Evolutionary conservation across 2,797 vertebrate species (phyloP), one percentile per base, ranked within the genome.

Genomic region (Masticophis lateralis): DNA sequence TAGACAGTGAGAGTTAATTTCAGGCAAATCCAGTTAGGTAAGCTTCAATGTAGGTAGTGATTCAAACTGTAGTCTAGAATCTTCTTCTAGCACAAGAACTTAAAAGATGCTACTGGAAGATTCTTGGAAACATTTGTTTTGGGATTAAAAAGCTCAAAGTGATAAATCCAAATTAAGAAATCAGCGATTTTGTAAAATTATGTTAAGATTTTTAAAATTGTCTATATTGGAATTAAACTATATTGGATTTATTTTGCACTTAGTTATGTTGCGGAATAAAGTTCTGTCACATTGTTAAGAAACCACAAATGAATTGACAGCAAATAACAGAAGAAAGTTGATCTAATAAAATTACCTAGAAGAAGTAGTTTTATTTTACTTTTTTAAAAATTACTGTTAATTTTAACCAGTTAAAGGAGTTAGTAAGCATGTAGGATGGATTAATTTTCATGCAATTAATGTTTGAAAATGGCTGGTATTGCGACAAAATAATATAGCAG

Each of bases 91-190:
- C 90, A 92, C 88, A 69, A 94, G 86, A 94, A 74, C 57, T 90
- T 55, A 86, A 90, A 93, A 53, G 16, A 1, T 55, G 86, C 55
- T 93, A 93, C 94, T 92, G 96, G 95, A 96, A 95, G 91, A 96
- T 96, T 97, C 95, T 5, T 0, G 61, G 14, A n/a, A 18, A 25
- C 90, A 88, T 22, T 90, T 89, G 27, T 56, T 22, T 90, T 88
- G 43, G 22, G 47, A 10, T 63, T 56, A 88, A 86, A 47, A 32
- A 63, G 27, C 83, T 63, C 43, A n/a, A 43, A 61, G 32, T 90
- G 86, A 91, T 87, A 32, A 56, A 74, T 83, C 1, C 11, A 66
- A 22, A 0, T 18, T 43, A 59, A 2, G 8, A 89, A 28, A 0
- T 22, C 57, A 56, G 0, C 47, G 60, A 51, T 90, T 89, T 28